Percentiles rank a stretch among this genome's conserved stretches.
Conservation (phyloP, 2,113 vertebrate genomes). For the Apaloderma vittatum region DNA sequence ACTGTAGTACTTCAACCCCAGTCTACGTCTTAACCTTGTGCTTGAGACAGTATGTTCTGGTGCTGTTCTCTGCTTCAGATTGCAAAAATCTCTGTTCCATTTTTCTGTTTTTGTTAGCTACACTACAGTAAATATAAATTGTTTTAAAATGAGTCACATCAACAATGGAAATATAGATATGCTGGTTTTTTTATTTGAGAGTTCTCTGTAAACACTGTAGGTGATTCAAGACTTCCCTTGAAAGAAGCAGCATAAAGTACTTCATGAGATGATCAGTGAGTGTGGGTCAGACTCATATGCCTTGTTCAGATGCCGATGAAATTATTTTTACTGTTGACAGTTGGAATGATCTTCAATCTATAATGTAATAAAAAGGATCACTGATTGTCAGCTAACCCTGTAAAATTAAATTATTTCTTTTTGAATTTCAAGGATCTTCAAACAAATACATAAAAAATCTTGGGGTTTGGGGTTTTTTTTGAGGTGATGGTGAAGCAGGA, state of each 20-base stretch:
- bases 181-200: background rate
- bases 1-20: background rate
- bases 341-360: background rate
- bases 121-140: background rate
- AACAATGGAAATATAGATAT: background rate
- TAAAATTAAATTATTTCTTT: background rate
- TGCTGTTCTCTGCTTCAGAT: background rate
- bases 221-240: background rate
- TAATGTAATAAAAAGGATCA: background rate
- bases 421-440: background rate
- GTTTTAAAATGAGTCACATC: background rate
- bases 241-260: background rate
- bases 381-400: background rate
- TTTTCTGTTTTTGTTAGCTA: background rate
- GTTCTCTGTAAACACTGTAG: background rate
- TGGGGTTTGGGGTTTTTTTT: too few relatives aligned
- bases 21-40: background rate
- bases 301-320: background rate
- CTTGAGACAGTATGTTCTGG: background rate
- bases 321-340: conserved; percentile 1
- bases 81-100: background rate
- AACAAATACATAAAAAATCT: background rate
- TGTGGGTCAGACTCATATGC: background rate
- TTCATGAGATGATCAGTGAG: background rate
- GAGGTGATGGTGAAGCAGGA: background rate